Evolutionary conservation across 2,888 invertebrate genomes (phyloP).

Genomic region (Papilio protenor): DNA sequence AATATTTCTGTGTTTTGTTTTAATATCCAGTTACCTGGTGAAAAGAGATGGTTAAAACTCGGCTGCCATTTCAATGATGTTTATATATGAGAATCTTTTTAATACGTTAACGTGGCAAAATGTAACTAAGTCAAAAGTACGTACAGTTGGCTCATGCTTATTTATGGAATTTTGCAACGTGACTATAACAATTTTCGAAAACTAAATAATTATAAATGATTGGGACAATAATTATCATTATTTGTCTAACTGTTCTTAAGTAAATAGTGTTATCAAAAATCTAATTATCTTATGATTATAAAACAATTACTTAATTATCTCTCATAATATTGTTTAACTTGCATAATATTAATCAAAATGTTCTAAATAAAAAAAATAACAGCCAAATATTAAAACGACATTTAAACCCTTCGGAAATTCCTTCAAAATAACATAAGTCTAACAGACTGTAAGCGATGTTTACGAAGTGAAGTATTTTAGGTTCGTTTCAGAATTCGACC

Average conservation of each 20-base stretch:
- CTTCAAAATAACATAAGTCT: too few relatives aligned
- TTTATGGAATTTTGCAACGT: not conserved
- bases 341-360: not conserved
- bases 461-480: too few relatives aligned
- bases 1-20: not conserved
- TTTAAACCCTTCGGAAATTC: too few relatives aligned
- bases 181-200: not conserved
- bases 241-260: slow-evolving; percentile 13
- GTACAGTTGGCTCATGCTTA: not conserved
- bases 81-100: not conserved
- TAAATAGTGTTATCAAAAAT: slow-evolving; percentile 2
- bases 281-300: not conserved
- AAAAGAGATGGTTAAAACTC: not conserved
- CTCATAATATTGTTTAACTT: not conserved
- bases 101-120: not conserved
- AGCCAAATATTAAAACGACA: not conserved
- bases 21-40: not conserved
- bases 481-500: not conserved
- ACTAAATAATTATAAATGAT: not conserved
- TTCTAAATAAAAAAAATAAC: not conserved
- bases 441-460: too few relatives aligned
- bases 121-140: not conserved
- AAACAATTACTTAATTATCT: not conserved
- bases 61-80: not conserved
- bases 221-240: not conserved